These are phyloP conservation scores for Netelia inedita DNA, from an alignment of 2,888 invertebrate species.

Conservation along the genomic window DNA sequence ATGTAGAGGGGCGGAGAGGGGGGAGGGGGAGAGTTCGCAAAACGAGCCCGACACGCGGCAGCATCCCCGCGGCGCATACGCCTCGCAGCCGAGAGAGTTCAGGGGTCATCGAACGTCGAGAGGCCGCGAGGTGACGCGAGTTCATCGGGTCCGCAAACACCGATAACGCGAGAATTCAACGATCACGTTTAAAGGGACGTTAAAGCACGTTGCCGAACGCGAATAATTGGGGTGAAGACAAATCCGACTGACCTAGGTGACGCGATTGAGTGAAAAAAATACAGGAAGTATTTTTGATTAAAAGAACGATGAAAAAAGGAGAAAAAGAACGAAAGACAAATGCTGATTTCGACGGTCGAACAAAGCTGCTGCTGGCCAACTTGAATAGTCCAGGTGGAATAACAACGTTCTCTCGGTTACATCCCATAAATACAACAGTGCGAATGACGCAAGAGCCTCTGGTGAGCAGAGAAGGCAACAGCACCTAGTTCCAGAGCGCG, in stretches of 20 bases:
- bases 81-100: conserved; percentile 46
- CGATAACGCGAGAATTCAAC: background rate
- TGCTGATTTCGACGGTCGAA: background rate
- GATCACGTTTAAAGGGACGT: background rate
- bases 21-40: background rate
- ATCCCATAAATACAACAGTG: conserved; percentile 51
- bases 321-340: background rate
- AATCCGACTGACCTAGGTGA: conserved; percentile 40
- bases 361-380: background rate
- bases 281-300: too few species aligned
- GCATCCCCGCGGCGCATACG: background rate
- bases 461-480: conserved; percentile 17
- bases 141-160: conserved; percentile 35
- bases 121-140: conserved; percentile 46
- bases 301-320: background rate
- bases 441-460: conserved; percentile 49
- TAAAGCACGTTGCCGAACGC: background rate
- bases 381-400: background rate
- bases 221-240: background rate
- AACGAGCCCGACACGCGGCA: conserved; percentile 8
- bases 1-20: background rate
- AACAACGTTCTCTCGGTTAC: conserved; percentile 34
- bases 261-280: background rate
- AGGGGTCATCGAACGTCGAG: conserved; percentile 63
- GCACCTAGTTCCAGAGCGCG: conserved; percentile 6